Evolutionary conservation across 2,888 invertebrate species (phyloP), one percentile per base, ranked within the genome.

Genomic region (Teleogryllus oceanicus): DNA sequence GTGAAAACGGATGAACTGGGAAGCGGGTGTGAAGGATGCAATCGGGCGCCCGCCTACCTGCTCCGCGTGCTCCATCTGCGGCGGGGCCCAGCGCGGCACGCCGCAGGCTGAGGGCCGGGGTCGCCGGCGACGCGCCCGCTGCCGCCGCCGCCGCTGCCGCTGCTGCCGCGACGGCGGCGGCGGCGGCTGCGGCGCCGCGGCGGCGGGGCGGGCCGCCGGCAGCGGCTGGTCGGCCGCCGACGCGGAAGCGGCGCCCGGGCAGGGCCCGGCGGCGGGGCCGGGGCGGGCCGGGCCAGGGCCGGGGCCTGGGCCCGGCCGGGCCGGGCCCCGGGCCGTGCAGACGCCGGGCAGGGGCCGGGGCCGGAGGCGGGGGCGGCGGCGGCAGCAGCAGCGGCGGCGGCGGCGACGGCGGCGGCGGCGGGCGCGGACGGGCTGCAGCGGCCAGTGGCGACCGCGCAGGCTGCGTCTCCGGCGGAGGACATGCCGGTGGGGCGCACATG

Each of bases 401-500:
- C 78, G 50, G 18, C 49, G 50, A 13, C 50, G 50, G 50, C 24
- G n/a, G 49, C 24, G 77, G 37, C 77, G 77, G 50, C 49, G 77
- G 49, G 77, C 49, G 49, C 77, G 77, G 50, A 13, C 49, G 50
- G 74, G 21, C 75, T 20, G 78, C 78, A 74, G 79, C 79, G 49
- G 74, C 75, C 75, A n/a, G 79, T 75, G 49, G 49, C 74, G 20
- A 79, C 79, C 79, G 74, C 62, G 62, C 62, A 62, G 62, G 62
- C 62, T 62, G 62, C 62, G 62, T 62, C 62, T 62, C 62, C 62
- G 62, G 62, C 62, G 62, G 62, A 62, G 16, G 62, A 62, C 62
- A 62, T 62, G 13, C 62, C 62, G 62, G 16, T 13, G 62, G 62
- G 62, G n/a, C 62, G 62, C 62, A 62, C 62, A 62, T 62, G 62